A percentile compares a stretch with the other conserved stretches of the same genome.
These are phyloP conservation scores for Crotalus horridus DNA, from an alignment of 2,113 vertebrate genomes.

Conservation along the genomic window DNA sequence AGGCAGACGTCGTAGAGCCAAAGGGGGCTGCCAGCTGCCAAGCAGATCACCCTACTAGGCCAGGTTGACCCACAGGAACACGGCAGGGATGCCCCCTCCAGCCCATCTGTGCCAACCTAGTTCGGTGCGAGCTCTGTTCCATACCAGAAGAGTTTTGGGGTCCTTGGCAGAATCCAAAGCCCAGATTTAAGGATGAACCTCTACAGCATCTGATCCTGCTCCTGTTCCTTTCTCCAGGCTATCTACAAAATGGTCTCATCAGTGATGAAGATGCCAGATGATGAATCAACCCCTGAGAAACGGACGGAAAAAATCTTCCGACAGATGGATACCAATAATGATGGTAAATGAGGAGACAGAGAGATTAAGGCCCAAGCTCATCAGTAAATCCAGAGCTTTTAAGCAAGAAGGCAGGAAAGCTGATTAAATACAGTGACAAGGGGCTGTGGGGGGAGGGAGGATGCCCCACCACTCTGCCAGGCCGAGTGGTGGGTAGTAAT, in stretches of 20 bases:
- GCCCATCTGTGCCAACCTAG: background rate
- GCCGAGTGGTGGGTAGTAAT: background rate
- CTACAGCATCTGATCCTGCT: background rate
- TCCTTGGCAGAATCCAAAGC: background rate
- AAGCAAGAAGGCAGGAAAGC: background rate
- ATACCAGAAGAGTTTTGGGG: fast-evolving
- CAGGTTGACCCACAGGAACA: background rate
- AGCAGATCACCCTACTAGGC: background rate
- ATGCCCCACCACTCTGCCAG: background rate
- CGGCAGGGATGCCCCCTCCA: background rate
- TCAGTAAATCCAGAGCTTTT: constrained; percentile 49
- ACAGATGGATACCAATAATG: constrained; percentile 99
- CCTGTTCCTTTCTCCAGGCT: constrained; percentile 71
- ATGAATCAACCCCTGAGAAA: constrained; percentile 97
- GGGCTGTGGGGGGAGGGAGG: background rate
- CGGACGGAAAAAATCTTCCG: constrained; percentile 99
- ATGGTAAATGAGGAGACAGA: constrained; percentile 78
- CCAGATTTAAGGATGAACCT: too few species aligned
- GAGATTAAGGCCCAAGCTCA: constrained; percentile 58
- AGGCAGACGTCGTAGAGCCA: background rate
- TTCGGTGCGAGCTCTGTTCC: background rate
- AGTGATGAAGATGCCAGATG: constrained; percentile 99
- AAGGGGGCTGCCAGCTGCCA: background rate
- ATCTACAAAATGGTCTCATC: constrained; percentile 99
- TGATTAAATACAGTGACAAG: constrained; percentile 47